Conservation (phyloP, 2,888 invertebrate species). For the Athalia cordata region DNA sequence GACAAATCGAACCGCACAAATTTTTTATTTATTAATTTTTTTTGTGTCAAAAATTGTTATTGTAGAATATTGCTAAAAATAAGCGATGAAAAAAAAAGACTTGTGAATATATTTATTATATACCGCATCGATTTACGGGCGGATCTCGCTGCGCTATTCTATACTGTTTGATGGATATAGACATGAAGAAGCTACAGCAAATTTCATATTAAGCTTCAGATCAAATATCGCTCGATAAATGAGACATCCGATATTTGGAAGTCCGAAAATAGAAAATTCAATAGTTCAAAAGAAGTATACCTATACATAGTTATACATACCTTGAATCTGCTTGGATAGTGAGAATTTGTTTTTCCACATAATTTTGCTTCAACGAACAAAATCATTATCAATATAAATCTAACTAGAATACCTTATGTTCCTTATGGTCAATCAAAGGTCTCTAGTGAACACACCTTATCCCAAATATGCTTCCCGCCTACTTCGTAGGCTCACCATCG, state of each 20-base stretch:
- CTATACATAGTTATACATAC: too few relatives aligned
- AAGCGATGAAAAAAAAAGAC: slow-evolving; percentile 1
- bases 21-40: background rate
- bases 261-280: background rate
- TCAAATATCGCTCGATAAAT: slow-evolving; percentile 4
- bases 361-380: background rate
- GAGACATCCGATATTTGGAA: too few relatives aligned
- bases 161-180: background rate
- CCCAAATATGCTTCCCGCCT: slow-evolving; percentile 43
- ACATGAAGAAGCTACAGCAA: slow-evolving; percentile 5
- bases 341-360: background rate
- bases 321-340: background rate
- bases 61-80: background rate
- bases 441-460: slow-evolving; percentile 35
- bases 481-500: slow-evolving; percentile 33
- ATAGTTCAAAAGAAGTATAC: background rate
- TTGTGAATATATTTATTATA: background rate
- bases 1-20: slow-evolving; percentile 22
- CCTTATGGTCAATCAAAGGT: slow-evolving; percentile 21
- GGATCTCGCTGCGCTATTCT: background rate
- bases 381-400: slow-evolving; percentile 3
- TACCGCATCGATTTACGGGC: background rate
- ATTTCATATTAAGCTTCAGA: background rate
- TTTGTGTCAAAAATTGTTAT: background rate
- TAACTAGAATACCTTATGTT: background rate